phyloP scores from a whole-genome alignment of 2,797 vertebrate genomes.

The Lindbergichthys nudifrons region DNA sequence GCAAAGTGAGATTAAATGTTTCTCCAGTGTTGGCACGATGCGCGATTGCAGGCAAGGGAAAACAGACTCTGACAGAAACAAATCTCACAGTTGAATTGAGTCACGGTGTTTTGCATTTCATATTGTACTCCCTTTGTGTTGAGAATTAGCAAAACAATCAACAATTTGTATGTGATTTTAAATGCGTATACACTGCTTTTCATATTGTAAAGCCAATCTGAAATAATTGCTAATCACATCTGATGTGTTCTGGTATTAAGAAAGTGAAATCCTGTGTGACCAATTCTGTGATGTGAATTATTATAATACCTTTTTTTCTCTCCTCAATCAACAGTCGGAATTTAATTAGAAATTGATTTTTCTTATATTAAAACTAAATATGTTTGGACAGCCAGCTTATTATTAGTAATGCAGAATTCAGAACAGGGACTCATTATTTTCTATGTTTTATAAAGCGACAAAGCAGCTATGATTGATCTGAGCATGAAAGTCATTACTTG shows the following conservation, averaged over 20 bases:
- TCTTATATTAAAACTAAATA: conserved; percentile 33
- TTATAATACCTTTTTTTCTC: neutral
- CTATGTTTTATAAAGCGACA: conserved; percentile 32
- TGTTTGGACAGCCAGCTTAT: conserved; percentile 16
- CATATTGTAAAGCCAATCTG: conserved; percentile 5
- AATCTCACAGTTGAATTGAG: neutral
- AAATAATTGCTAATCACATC: conserved; percentile 3
- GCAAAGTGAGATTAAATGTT: conserved; percentile 49
- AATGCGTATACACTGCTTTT: neutral
- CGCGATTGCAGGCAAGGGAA: neutral
- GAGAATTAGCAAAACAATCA: neutral
- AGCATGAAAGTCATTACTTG: conserved; percentile 49
- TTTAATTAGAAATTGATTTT: conserved; percentile 55
- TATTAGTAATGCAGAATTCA: conserved; percentile 36
- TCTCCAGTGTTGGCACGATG: conserved; percentile 30
- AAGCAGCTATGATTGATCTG: conserved; percentile 49
- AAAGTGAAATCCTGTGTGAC: neutral
- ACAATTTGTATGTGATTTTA: neutral
- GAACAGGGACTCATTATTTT: conserved; percentile 32
- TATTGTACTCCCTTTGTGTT: conserved; percentile 13
- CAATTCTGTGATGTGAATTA: neutral
- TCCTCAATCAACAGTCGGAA: conserved; percentile 12
- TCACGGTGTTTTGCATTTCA: neutral
- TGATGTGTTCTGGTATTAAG: neutral
- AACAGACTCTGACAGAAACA: conserved; percentile 19